A percentile compares a stretch with the other conserved stretches of the same genome.
These are phyloP conservation scores for Atlantisia rogersi DNA, from an alignment of 2,113 vertebrate genomes.

Conservation along the genomic window DNA sequence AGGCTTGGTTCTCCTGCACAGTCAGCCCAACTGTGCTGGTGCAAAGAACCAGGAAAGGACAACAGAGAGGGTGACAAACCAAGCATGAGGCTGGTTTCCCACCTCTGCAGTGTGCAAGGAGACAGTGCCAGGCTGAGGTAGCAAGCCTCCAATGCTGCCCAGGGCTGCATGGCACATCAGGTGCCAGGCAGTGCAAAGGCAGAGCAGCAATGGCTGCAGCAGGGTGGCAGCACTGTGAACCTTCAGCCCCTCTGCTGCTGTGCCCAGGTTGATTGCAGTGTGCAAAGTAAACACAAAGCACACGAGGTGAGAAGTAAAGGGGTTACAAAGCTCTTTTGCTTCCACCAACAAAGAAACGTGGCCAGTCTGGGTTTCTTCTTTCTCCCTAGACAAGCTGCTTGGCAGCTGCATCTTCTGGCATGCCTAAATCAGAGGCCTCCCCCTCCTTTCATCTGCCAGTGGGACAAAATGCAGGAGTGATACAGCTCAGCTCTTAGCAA, in stretches of 20 bases:
- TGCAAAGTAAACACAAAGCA: not conserved
- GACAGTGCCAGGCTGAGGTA: not conserved
- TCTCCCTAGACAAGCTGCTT: not conserved
- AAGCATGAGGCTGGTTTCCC: not conserved
- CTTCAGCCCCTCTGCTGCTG: not conserved
- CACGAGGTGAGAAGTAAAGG: not conserved
- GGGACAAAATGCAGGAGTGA: not conserved
- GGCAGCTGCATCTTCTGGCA: not conserved
- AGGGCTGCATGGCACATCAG: not conserved
- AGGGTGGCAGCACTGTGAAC: not conserved
- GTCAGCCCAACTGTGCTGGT: not conserved
- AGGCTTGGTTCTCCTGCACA: not conserved
- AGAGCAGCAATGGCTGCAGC: not conserved
- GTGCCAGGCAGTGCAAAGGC: not conserved
- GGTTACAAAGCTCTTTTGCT: not conserved
- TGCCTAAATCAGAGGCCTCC: not conserved
- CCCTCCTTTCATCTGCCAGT: not conserved
- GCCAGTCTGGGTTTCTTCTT: not conserved
- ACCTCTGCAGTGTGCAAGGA: not conserved
- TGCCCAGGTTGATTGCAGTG: not conserved
- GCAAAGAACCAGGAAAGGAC: not conserved
- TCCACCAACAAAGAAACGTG: not conserved
- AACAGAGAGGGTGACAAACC: not conserved
- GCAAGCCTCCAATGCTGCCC: not conserved
- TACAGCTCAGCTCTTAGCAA: conserved; percentile 8